Base-by-base conservation (phyloP, 2,113 vertebrate species). In the Regulus satrapa region DNA sequence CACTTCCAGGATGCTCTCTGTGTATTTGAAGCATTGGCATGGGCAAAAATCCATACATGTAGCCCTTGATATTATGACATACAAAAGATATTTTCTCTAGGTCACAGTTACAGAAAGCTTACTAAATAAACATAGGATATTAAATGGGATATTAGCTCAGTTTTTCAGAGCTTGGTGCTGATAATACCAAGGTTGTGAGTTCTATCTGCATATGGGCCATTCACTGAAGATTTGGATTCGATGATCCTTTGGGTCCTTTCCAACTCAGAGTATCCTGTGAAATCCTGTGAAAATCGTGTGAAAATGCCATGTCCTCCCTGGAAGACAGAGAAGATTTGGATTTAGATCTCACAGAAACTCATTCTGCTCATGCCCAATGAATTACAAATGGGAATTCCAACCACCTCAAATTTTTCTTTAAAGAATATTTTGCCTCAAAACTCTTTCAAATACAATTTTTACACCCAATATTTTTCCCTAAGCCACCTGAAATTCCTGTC, bases 391-490 rank as follows among this genome's bases (percentile, higher is more conserved):
- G 16, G 40, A 95, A 95, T 93, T 97, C 73, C 5, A 31, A 78
- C 10, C 25, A 88, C 28, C 18, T 80, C 18, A 83, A 84, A 91
- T 81, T 84, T 67, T 34, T 82, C 14, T 85, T 83, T 79, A 72
- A 91, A 92, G 66, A 66, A 71, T 69, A 52, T 63, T 92, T 82
- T 81, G 5, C n/a, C 61, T 78, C 49, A 92, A 85, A 97, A 89
- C 58, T 67, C 52, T 89, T 95, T 82, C 84, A 89, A 93, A 80
- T 95, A 90, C 87, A 38, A n/a, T 56, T 97, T 95, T 48, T 78
- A 49, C 24, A 38, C 83, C 59, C 29, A 78, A n/a, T 10, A 36
- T 28, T 58, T 79, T 95, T 95, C 59, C 43, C 71, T 86, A 83
- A 85, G 54, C 41, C 45, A 63, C 84, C 81, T 88, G 90, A 85